Base-by-base conservation (phyloP, 1,140 invertebrate species). In the Eriosoma lanigerum region DNA sequence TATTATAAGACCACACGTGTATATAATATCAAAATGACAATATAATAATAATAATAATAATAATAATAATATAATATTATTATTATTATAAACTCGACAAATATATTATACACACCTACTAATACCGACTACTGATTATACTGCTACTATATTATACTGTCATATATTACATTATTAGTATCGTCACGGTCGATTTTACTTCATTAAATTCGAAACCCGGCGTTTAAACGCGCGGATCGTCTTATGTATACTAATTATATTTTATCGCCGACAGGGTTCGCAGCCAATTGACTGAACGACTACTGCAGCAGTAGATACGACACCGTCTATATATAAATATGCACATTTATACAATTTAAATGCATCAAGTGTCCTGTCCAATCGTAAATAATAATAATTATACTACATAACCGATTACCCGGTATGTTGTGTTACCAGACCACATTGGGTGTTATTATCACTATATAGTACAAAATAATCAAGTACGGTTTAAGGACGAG, bases 121-220 rank as follows among this genome's bases (percentile, higher is more conserved):
- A n/a, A n/a, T n/a, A n/a, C n/a, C n/a, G n/a, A n/a, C n/a, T n/a
- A n/a, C n/a, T n/a, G n/a, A n/a, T n/a, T n/a, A n/a, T n/a, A n/a
- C n/a, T n/a, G n/a, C n/a, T n/a, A n/a, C n/a, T n/a, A n/a, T n/a
- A n/a, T n/a, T 24, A 44, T 68, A 48, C 8, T 38, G 32, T 68
- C 17, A 38, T 64, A 46, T 44, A 21, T 21, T 44, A n/a, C 21
- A 12, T 48, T 48, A 48, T 15, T 58, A 68, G 24, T 75, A 56
- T 58, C 19, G 72, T 75, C 72, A 75, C 26, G 72, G 72, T 75
- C 72, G 52, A 75, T 75, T 75, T 58, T 54, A 44, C 52, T 56
- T 58, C 72, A 32, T 58, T 58, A 75, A 32, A 75, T 75, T 21
- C 21, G 19, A 29, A 52, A n/a, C 26, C 44, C 21, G 46, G 46